Evolutionary conservation across 2,888 invertebrate genomes (phyloP).

Genomic region (Aleiodes testaceus): DNA sequence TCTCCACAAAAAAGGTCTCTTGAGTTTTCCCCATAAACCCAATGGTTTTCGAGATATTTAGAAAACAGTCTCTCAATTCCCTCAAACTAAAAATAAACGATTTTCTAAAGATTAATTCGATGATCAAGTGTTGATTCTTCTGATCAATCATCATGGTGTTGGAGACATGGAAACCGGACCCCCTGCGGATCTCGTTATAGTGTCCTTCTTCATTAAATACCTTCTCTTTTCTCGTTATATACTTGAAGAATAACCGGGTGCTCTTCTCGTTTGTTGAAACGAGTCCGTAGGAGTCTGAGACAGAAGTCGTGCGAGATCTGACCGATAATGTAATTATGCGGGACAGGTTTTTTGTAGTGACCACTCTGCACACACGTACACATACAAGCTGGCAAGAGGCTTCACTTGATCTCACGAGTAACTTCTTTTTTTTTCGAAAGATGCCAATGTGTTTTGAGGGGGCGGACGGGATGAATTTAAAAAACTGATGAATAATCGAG

Average conservation of each 20-base stretch:
- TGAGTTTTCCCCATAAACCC: no score
- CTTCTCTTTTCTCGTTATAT: neutral
- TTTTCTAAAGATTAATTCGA: no score
- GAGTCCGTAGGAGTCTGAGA: conserved; percentile 49
- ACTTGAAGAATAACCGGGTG: conserved; percentile 31
- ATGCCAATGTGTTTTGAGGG: conserved; percentile 37
- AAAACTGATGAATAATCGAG: no score
- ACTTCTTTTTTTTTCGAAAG: conserved; percentile 28
- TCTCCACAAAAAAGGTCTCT: no score
- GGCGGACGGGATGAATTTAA: no score
- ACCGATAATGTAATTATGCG: conserved; percentile 68
- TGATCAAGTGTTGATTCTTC: conserved; percentile 13
- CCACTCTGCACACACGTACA: conserved; percentile 26
- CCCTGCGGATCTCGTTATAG: conserved; percentile 51
- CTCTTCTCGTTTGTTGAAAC: conserved; percentile 13
- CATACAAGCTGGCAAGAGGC: neutral
- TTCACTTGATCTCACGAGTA: conserved; percentile 46
- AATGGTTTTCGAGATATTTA: no score
- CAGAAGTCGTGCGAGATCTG: conserved; percentile 65
- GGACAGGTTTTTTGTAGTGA: conserved; percentile 64
- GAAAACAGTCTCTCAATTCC: no score
- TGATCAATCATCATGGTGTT: conserved; percentile 52
- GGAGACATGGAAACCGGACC: conserved; percentile 49
- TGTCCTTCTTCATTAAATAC: neutral
- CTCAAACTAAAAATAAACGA: no score